Evolutionary conservation across 2,113 vertebrate species (phyloP), one percentile per base, ranked within the genome.

Genomic region (Progne subis): DNA sequence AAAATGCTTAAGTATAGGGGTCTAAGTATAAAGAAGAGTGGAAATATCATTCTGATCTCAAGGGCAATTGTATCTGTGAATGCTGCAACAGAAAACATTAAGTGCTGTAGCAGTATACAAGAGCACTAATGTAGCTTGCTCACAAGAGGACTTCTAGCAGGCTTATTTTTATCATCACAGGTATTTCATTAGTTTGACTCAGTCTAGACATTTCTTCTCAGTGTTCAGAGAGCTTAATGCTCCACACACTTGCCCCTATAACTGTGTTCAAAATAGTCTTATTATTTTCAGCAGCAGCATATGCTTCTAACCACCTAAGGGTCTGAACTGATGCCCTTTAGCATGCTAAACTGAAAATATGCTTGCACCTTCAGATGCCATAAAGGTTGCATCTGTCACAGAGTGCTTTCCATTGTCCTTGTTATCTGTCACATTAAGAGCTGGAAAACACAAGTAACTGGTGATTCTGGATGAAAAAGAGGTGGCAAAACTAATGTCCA

Each of bases 1-100:
- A 91, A 97, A 97, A 96, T 95, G 79, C 74, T 96, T 97, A 97
- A 97, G 97, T 96, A 95, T 82, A 95, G 47, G 44, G 34, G 60
- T 82, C 68, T 90, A 29, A 15, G 76, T 96, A 83, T 94, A 95
- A 97, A 96, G 84, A 96, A 94, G 26, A 56, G 49, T 34, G 97
- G 94, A 96, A 96, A 96, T 96, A 97, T 94, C 67, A 92, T 75
- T 4, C 15, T 90, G 86, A 88, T 88, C 95, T 82, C 86, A 93
- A 95, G 90, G 90, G 39, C 29, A 69, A 91, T 46, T 90, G 37
- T 94, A 69, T 97, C 70, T 91, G 67, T 87, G 57, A 75, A 96
- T 82, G 50, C 49, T 64, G 56, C 31, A 96, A 67, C 28, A 85
- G 71, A 91, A 97, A 97, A 96, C 31, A 94, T 82, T 79, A 82